Evolutionary conservation across 2,113 vertebrate species (phyloP).

Genomic region (Pomatostomus ruficeps): DNA sequence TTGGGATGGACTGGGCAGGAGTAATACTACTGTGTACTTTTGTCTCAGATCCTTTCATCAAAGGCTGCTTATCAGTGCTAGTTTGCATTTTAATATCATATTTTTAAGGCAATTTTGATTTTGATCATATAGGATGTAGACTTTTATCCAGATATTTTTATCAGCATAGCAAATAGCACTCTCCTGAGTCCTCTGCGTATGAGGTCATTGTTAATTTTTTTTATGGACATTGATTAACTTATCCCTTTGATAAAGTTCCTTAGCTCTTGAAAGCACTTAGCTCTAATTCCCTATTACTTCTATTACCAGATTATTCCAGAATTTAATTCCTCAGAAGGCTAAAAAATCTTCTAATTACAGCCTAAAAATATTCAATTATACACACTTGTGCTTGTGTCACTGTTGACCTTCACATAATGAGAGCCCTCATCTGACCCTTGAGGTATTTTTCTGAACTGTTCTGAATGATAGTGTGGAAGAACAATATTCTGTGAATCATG

Average conservation of each 20-base stretch:
- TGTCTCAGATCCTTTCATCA: background rate
- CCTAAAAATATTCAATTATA: background rate
- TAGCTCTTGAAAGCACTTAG: background rate
- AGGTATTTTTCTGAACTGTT: background rate
- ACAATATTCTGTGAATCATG: background rate
- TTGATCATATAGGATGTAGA: background rate
- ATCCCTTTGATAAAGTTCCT: background rate
- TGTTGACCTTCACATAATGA: background rate
- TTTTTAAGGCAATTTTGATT: background rate
- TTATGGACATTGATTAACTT: background rate
- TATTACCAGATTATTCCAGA: background rate
- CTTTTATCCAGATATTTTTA: background rate
- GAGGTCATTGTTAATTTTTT: background rate
- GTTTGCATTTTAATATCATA: background rate
- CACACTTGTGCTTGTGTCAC: background rate
- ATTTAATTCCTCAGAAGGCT: background rate
- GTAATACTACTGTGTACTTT: background rate
- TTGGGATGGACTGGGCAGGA: background rate
- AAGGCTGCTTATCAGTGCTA: background rate
- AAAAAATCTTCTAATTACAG: background rate
- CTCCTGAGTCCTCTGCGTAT: background rate
- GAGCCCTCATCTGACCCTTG: background rate
- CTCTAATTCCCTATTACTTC: background rate
- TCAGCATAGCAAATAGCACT: background rate
- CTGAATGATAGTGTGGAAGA: background rate